Evolutionary conservation across 2,888 invertebrate genomes (phyloP).

Genomic region (Meghimatium bilineatum): DNA sequence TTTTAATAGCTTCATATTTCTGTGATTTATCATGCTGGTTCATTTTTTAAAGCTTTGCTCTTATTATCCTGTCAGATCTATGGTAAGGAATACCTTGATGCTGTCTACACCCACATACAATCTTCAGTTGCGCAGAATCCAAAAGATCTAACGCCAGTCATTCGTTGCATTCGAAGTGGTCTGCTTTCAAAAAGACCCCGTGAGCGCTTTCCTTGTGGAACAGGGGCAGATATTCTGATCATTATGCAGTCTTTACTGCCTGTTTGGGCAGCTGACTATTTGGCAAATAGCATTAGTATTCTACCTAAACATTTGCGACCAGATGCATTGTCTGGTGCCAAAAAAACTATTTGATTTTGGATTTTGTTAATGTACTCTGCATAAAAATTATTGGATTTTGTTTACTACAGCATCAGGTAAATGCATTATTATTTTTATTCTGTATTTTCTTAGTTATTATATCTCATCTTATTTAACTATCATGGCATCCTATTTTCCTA

Average conservation of each 20-base stretch:
- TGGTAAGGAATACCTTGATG: conserved; percentile 68
- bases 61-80: conserved; percentile 54
- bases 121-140: conserved; percentile 58
- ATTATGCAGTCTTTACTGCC: conserved; percentile 69
- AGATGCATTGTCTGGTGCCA: conserved; percentile 2
- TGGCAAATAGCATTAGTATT: conserved; percentile 61
- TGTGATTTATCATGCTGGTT: not conserved
- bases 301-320: conserved; percentile 61
- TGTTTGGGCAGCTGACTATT: conserved; percentile 70
- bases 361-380: not conserved
- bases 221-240: conserved; percentile 68
- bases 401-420: not conserved
- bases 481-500: not conserved
- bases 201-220: conserved; percentile 70
- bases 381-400: not conserved
- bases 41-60: not conserved
- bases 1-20: not conserved
- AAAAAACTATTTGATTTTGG: not conserved
- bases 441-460: not conserved
- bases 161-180: conserved; percentile 70
- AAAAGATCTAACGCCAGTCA: conserved; percentile 71
- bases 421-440: not conserved
- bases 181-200: conserved; percentile 71
- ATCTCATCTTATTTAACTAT: not conserved
- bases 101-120: conserved; percentile 64